Base-by-base conservation (phyloP, 2,113 vertebrate genomes). In the Hypomesus transpacificus region DNA sequence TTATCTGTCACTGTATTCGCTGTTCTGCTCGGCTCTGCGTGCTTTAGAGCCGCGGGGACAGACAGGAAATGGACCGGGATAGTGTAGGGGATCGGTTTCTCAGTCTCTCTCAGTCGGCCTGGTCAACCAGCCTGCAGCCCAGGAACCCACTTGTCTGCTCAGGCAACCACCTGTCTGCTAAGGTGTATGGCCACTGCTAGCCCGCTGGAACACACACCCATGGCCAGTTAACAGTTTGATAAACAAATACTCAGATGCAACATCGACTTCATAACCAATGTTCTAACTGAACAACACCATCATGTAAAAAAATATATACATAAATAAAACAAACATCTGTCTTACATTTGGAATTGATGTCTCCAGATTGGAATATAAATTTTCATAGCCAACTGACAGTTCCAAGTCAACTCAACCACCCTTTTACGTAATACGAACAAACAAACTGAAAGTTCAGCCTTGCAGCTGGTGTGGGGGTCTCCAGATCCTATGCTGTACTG, bases 1-100 rank as follows among this genome's bases (percentile, higher is more conserved):
- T 80, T 61, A 74, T 6, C 77, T 77, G 82, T 82, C 83, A 80
- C 72, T 57, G 64, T 52, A 59, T 82, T 84, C 78, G 18, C 63
- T 6, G 62, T 31, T 34, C 16, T 3, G 31, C 31, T 50, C 2
- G 4, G 8, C 9, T 63, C 26, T 63, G 26, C 31, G 16, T 28
- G 59, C 14, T 8, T 14, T 14, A 14, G 24, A 61, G 14, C 53
- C 5, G 14, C 2, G 24, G 59, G 59, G 59, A 28, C 24, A 14
- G 5, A 28, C 24, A 24, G 24, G 59, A 24, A 61, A 61, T 26
- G 59, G 59, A 61, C 56, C 2, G 26, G 26, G 28, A 14, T 16
- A 21, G 21, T 62, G 14, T 11, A 16, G 26, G 6, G 26, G 26
- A 62, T 26, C 24, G 18, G 14, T 3, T 17, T 64, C 17, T 64